Evolutionary conservation across 2,113 vertebrate genomes (phyloP), one percentile per base, ranked within the genome.

Genomic region (Platysteira castanea): DNA sequence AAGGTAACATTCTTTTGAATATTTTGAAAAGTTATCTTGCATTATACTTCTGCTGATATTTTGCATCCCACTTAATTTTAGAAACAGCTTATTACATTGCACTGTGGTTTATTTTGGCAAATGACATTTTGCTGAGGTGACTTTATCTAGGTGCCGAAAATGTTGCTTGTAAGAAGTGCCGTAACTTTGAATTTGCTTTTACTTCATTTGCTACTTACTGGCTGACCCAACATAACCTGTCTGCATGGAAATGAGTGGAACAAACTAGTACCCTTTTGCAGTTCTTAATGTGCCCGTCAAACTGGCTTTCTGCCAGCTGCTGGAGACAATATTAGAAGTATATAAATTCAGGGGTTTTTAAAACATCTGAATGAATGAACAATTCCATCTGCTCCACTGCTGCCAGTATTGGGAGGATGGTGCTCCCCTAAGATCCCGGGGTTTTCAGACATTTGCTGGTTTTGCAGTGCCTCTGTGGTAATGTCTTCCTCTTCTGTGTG

Each of bases 371-470:
- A 30, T 74, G 54, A 76, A 78, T 47, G 13, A 56, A n/a, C 26
- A 52, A 37, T 60, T 73, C 28, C 17, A 9, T 52, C 39, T 71
- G 23, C 24, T 79, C 76, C 42, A 11, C 24, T 84, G 46, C 15
- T 77, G 33, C 11, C 26, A 10, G 4, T 57, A 9, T 6, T 13
- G 47, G 26, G 53, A 76, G 31, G 22, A 20, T 15, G 10, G 7
- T 41, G 11, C 6, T 88, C 3, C 12, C 6, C 0, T 53, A 61
- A 61, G 15, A 24, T 13, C 56, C 16, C 5, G 2, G 7, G 0
- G 8, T 59, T 75, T 64, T n/a, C 37, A 76, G n/a, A 26, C 2
- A 3, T 69, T 73, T 81, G 1, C 26, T 87, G 56, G 4, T 41
- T 84, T 80, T 52, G 30, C 41, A 47, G 12, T 50, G 37, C 5